phyloP scores from a whole-genome alignment of 2,797 vertebrate species.

The Falco rusticolus region DNA sequence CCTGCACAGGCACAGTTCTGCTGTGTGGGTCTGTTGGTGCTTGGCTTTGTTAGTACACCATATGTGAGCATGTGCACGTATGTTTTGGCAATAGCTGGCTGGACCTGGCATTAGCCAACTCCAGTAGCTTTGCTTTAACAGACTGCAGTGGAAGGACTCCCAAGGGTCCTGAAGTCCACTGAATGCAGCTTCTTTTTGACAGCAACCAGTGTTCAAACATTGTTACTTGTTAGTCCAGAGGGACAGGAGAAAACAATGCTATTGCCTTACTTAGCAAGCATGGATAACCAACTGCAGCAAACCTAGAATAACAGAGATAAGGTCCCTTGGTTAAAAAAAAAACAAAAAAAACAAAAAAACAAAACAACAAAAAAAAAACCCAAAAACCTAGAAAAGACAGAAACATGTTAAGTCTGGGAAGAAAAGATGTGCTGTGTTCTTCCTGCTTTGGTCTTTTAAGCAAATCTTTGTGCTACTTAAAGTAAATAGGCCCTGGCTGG shows the following conservation, averaged over 20 bases:
- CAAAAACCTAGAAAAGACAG: background rate
- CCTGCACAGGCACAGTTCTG: background rate
- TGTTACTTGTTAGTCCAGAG: background rate
- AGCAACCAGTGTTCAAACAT: background rate
- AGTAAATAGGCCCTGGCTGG: background rate
- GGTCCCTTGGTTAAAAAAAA: background rate
- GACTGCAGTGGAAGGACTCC: background rate
- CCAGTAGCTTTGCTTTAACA: background rate
- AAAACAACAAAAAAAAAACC: no score
- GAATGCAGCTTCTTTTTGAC: background rate
- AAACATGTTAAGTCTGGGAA: background rate
- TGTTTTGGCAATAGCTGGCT: background rate
- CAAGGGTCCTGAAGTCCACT: background rate
- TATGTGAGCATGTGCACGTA: background rate
- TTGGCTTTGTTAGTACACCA: background rate
- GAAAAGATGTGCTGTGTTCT: background rate
- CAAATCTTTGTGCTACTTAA: background rate
- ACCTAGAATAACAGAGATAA: background rate
- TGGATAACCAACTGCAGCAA: background rate
- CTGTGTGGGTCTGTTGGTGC: background rate
- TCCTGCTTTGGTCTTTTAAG: background rate
- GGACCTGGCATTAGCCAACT: rapidly evolving
- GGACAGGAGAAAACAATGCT: background rate
- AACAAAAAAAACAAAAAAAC: background rate
- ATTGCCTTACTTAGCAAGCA: background rate